Percentiles rank a stretch among this genome's conserved stretches.
These are phyloP conservation scores for Urocolius indicus DNA, from an alignment of 2,113 vertebrate genomes.

Conservation along the genomic window DNA sequence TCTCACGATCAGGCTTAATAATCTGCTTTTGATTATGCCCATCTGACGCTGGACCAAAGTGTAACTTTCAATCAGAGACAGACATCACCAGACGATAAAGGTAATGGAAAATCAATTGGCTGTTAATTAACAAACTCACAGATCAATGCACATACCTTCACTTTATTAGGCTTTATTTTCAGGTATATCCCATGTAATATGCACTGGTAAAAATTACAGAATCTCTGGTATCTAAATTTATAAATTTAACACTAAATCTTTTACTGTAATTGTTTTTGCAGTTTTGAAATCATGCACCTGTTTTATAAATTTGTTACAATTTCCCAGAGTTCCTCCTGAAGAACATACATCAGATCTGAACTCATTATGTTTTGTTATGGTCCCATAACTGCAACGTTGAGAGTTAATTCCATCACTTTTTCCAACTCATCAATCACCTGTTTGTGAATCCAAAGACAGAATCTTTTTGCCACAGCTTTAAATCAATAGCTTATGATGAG, in stretches of 20 bases:
- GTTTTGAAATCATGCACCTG: not conserved
- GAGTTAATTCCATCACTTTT: rapidly evolving
- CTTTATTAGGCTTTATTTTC: not conserved
- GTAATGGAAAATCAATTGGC: not conserved
- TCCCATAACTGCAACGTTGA: rapidly evolving
- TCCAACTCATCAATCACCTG: not conserved
- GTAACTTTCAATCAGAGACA: not conserved
- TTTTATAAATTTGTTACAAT: not conserved
- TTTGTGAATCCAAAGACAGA: not conserved
- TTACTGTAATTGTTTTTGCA: not conserved
- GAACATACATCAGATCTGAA: not conserved
- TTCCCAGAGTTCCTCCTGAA: not conserved
- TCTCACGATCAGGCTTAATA: not conserved
- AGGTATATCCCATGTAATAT: not conserved
- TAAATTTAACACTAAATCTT: not conserved
- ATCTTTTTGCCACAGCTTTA: not conserved
- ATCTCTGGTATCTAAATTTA: not conserved
- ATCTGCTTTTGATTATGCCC: not conserved
- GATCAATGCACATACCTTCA: not conserved
- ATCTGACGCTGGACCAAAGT: not conserved
- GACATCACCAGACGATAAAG: not conserved
- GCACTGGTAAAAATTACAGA: not conserved
- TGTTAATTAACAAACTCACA: not conserved
- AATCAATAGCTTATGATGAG: not conserved
- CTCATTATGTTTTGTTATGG: not conserved